These are phyloP conservation scores for Liopterus haemorrhoidalis DNA, from an alignment of 2,888 invertebrate species.

Conservation along the genomic window DNA sequence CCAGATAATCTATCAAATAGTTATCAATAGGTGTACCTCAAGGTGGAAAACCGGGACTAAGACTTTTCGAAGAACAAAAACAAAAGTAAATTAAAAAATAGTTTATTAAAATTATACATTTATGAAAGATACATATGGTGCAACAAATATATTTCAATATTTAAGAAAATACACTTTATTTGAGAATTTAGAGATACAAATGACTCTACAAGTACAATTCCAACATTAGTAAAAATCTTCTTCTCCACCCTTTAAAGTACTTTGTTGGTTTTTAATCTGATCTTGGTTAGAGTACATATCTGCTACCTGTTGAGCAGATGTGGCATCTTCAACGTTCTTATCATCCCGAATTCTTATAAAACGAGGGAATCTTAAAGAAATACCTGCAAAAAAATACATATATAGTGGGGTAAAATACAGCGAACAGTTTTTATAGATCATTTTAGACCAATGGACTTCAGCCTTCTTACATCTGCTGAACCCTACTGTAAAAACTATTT, in stretches of 20 bases:
- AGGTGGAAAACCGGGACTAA: too few species aligned
- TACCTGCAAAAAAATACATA: slow-evolving; percentile 57
- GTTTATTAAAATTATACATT: too few species aligned
- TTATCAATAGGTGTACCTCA: too few species aligned
- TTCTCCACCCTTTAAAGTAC: slow-evolving; percentile 42
- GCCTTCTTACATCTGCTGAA: too few species aligned
- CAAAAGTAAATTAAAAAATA: too few species aligned
- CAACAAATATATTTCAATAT: too few species aligned
- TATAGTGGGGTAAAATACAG: slow-evolving; percentile 5
- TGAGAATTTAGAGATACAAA: too few species aligned
- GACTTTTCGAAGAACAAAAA: too few species aligned
- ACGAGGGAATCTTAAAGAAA: slow-evolving; percentile 91
- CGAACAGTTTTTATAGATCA: not conserved
- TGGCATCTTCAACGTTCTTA: slow-evolving; percentile 89
- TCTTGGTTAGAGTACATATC: slow-evolving; percentile 89
- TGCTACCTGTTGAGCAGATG: slow-evolving; percentile 81
- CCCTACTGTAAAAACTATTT: slow-evolving; percentile 1
- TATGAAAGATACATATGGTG: too few species aligned
- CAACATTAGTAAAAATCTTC: slow-evolving; percentile 62
- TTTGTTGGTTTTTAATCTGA: slow-evolving; percentile 69
- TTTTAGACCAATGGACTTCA: not conserved
- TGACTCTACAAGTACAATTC: too few species aligned
- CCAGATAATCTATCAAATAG: too few species aligned
- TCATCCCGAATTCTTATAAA: slow-evolving; percentile 87
- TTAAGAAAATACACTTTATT: too few species aligned